Evolutionary conservation across 2,888 invertebrate genomes (phyloP).

Genomic region (Eilema caniola): DNA sequence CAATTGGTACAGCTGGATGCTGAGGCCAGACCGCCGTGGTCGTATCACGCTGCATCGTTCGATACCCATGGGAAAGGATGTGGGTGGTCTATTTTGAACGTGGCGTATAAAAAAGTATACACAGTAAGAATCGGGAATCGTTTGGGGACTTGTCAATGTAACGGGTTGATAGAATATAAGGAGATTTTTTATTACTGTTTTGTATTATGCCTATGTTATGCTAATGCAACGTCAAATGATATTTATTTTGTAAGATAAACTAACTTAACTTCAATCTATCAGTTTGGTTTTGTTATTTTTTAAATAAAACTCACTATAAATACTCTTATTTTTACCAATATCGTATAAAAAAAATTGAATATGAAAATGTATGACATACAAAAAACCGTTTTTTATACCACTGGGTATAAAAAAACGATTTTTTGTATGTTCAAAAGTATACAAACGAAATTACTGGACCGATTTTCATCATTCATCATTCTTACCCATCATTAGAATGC

Average conservation of each 20-base stretch:
- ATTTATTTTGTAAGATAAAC: not conserved
- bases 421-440: no score
- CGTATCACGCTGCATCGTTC: slow-evolving; percentile 10
- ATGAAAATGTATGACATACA: no score
- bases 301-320: not conserved
- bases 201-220: not conserved
- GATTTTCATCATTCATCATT: no score
- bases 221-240: not conserved
- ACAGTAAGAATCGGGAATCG: not conserved
- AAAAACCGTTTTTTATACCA: no score
- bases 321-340: not conserved
- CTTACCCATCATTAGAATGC: no score
- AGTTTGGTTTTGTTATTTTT: not conserved
- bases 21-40: slow-evolving; percentile 3
- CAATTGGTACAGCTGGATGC: slow-evolving; percentile 24
- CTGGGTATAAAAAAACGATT: no score
- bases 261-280: not conserved
- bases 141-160: not conserved
- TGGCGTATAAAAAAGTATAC: slow-evolving; percentile 1
- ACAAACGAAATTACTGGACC: no score
- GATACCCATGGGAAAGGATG: slow-evolving; percentile 24
- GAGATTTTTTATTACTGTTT: not conserved
- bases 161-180: not conserved
- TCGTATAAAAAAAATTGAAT: no score
- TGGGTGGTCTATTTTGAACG: slow-evolving; percentile 25